Conservation (phyloP, 2,797 vertebrate species). For the Sebastiscus albofasciatus region DNA sequence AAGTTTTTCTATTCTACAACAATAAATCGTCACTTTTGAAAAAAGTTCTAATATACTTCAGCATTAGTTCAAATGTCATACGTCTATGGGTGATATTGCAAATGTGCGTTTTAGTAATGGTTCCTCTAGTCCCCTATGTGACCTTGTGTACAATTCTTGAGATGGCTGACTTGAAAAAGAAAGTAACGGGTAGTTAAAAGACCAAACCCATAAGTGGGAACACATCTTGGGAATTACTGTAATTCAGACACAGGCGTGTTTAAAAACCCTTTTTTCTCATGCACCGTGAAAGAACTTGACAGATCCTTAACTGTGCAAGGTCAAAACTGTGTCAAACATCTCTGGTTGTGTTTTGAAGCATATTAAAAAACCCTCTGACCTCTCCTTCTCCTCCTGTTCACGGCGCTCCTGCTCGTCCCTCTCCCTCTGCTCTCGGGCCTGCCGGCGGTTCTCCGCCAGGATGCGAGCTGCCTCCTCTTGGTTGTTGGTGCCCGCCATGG, state of each 20-base stretch:
- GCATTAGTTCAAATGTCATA: background rate
- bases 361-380: slow-evolving; percentile 76
- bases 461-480: slow-evolving; percentile 92
- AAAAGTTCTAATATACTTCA: background rate
- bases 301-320: background rate
- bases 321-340: background rate
- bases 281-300: background rate
- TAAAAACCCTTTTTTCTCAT: background rate
- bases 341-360: background rate
- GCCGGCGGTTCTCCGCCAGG: slow-evolving; percentile 90
- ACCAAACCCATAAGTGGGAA: background rate
- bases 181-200: background rate
- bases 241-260: background rate
- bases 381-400: slow-evolving; percentile 90
- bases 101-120: background rate
- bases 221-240: background rate
- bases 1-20: background rate
- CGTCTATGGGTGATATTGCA: background rate
- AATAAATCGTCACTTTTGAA: background rate
- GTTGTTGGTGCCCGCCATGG: slow-evolving; percentile 92
- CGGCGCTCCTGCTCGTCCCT: slow-evolving; percentile 90
- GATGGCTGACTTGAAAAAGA: background rate
- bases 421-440: slow-evolving; percentile 94
- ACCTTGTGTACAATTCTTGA: background rate
- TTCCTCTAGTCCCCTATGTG: background rate